phyloP scores from a whole-genome alignment of 2,797 vertebrate genomes.

The Melanotaenia maccullochi region DNA sequence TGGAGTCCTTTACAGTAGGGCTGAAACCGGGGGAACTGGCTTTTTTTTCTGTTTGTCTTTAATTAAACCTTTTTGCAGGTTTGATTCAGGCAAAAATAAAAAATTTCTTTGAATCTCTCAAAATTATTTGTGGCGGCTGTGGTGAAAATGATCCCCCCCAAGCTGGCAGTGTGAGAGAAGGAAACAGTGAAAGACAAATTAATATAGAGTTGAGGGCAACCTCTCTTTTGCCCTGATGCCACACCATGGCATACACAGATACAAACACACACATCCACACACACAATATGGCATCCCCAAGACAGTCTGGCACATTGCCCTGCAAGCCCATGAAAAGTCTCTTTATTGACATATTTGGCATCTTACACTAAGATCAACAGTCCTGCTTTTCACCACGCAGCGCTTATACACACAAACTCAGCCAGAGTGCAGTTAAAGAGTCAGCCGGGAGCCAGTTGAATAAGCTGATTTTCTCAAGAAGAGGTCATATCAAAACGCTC shows the following conservation, averaged over 20 bases:
- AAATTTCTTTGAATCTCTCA: neutral
- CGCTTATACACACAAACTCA: conserved; percentile 29
- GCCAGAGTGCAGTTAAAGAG: conserved; percentile 34
- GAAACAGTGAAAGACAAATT: neutral
- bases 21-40: neutral
- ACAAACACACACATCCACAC: neutral
- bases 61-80: neutral
- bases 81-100: neutral
- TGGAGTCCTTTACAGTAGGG: neutral
- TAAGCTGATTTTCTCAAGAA: conserved; percentile 47
- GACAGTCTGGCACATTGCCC: conserved; percentile 62
- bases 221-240: neutral
- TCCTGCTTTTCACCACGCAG: conserved; percentile 63
- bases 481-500: conserved; percentile 70
- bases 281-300: conserved; percentile 54
- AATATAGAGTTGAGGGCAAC: too few relatives aligned
- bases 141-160: neutral
- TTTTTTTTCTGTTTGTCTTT: neutral
- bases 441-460: conserved; percentile 58
- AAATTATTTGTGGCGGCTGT: neutral
- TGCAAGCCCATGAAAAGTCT: conserved; percentile 74
- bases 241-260: conserved; percentile 8
- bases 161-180: neutral
- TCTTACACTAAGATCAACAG: conserved; percentile 72
- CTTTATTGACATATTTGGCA: conserved; percentile 77